A percentile compares a stretch with the other conserved stretches of the same genome.
Evolutionary conservation across 2,113 vertebrate genomes (phyloP).

Genomic region (Pipa parva): DNA sequence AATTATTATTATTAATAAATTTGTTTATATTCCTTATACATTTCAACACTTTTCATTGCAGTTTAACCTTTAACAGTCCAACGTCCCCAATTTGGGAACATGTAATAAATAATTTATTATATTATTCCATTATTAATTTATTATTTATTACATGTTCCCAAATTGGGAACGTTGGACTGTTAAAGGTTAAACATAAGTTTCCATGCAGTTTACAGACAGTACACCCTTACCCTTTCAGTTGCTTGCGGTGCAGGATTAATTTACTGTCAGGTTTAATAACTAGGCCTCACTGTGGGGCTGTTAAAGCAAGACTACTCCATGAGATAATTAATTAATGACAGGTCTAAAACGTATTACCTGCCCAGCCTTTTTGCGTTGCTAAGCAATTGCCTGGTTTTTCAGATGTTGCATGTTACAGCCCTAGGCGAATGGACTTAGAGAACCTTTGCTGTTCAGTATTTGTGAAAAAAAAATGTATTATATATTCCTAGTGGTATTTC

Average conservation of each 20-base stretch:
- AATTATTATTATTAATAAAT: too few relatives aligned
- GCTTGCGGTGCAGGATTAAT: slow-evolving; percentile 13
- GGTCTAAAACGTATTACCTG: slow-evolving; percentile 14
- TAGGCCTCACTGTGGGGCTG: slow-evolving; percentile 19
- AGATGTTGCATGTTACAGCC: slow-evolving; percentile 51
- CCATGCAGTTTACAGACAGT: too few relatives aligned
- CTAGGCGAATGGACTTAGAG: slow-evolving; percentile 41
- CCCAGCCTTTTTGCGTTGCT: slow-evolving; percentile 9
- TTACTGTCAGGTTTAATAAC: slow-evolving; percentile 33
- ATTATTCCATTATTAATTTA: too few relatives aligned
- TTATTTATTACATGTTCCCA: too few relatives aligned
- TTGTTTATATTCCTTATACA: too few relatives aligned
- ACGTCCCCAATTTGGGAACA: too few relatives aligned
- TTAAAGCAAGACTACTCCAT: slow-evolving; percentile 9
- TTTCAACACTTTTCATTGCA: too few relatives aligned
- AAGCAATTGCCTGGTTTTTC: slow-evolving; percentile 56
- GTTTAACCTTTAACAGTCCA: too few relatives aligned
- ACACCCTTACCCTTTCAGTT: slow-evolving; percentile 27
- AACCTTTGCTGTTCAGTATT: slow-evolving; percentile 46
- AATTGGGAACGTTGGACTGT: too few relatives aligned
- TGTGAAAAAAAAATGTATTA: slow-evolving; percentile 43
- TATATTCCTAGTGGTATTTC: slow-evolving; percentile 1
- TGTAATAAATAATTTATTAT: too few relatives aligned
- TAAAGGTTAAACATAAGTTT: too few relatives aligned
- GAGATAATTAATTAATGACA: slow-evolving; percentile 32